Evolutionary conservation across 2,888 invertebrate genomes (phyloP), one percentile per base, ranked within the genome.

Genomic region (Alviniconcha strummeri): DNA sequence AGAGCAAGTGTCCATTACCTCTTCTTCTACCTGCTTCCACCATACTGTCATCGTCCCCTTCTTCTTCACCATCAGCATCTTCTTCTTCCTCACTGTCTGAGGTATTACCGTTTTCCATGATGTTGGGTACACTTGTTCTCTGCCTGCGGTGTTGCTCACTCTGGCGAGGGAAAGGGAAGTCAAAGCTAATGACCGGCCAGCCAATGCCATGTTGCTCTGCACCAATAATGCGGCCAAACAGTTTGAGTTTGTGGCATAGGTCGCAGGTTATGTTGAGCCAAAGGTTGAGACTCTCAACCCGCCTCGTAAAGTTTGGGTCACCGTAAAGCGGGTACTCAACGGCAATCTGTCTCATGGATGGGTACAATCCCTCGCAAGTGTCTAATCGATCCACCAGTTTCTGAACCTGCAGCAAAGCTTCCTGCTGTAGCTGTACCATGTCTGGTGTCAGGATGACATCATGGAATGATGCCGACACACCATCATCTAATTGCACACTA

Each of bases 221-320:
- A 84, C 91, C 90, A 19, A 93, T 85, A 57, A 93, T 88, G 83
- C 92, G 90, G n/a, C 94, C 93, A 83, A 95, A 89, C 85, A 97
- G 96, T 86, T 96, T 95, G 88, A 98, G 94, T 93, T 97, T 97
- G 82, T 97, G 95, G 80, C 97, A 95, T 93, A 98, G 96, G 93
- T 97, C 97, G 89, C 96, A 95, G 0, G 97, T 97, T 92, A 97
- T 96, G 94, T 98, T 98, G 93, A 96, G 97, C 98, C 98, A 98
- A 4, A 98, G 95, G 91, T 97, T 97, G 95, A 98, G 96, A 15
- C 97, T 96, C 94, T 96, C 96, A 13, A 96, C 95, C 89, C 96
- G 94, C 81, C 95, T 95, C 57, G 95, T 95, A 90, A 97, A 96
- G 83, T 95, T 95, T 1, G 95, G 92, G 84, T 96, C 95, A 85